Percentiles rank a stretch among this genome's conserved stretches.
phyloP scores from a whole-genome alignment of 2,113 vertebrate genomes.

The Columba janthina region DNA sequence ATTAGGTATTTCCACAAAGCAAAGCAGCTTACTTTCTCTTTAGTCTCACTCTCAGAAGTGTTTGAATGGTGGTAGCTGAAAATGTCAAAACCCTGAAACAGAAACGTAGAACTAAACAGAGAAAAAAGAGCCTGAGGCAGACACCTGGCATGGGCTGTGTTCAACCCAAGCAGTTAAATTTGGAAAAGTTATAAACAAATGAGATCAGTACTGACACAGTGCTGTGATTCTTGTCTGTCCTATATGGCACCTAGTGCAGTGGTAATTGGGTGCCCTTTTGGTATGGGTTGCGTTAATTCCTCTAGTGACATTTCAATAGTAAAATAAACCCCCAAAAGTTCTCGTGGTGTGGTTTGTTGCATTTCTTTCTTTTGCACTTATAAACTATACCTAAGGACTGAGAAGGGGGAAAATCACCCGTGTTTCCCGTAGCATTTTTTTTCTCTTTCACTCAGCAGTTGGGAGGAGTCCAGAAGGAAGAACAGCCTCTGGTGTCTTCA shows the following conservation, averaged over 20 bases:
- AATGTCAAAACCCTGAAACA: slow-evolving; percentile 32
- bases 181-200: neutral
- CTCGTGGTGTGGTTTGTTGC: neutral
- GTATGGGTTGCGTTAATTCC: neutral
- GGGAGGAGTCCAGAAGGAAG: neutral
- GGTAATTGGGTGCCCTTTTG: neutral
- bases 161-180: neutral
- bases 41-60: neutral
- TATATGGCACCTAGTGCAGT: fast-evolving
- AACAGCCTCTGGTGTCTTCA: neutral
- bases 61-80: neutral
- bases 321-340: neutral
- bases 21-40: neutral
- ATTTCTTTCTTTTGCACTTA: neutral
- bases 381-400: neutral
- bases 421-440: neutral
- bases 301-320: neutral
- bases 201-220: neutral
- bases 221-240: neutral
- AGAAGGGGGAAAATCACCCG: neutral
- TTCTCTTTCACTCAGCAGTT: fast-evolving
- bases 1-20: neutral
- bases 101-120: neutral
- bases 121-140: neutral
- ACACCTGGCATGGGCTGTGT: neutral